Percentiles rank a stretch among this genome's conserved stretches.
phyloP scores from a whole-genome alignment of 2,797 vertebrate genomes.

The Xenentodon cancila region DNA sequence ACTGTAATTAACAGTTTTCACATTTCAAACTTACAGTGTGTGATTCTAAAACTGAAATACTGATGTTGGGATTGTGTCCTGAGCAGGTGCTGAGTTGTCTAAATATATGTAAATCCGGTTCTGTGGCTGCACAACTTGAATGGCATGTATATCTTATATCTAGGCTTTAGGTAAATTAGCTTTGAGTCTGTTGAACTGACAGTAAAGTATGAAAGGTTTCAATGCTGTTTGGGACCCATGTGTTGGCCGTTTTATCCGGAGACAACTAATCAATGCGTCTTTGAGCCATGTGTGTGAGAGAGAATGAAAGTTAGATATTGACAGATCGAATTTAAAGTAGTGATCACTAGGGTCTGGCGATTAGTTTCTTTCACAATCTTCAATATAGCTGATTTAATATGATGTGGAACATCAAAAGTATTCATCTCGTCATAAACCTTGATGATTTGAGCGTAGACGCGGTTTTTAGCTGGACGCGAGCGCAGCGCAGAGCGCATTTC shows the following conservation, averaged over 20 bases:
- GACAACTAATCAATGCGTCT: neutral
- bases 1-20: neutral
- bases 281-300: neutral
- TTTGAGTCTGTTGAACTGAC: no score
- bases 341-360: no score
- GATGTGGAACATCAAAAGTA: neutral
- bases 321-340: no score
- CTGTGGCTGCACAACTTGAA: slow-evolving; percentile 1
- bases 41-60: neutral
- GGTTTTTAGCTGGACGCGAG: slow-evolving; percentile 17
- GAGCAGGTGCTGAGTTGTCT: slow-evolving; percentile 1
- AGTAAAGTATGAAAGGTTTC: no score
- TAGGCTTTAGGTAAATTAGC: no score
- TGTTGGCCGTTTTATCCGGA: neutral
- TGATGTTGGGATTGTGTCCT: slow-evolving; percentile 10
- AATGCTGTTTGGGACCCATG: no score
- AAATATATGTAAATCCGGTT: slow-evolving; percentile 33
- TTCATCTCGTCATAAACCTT: neutral
- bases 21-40: neutral
- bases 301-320: no score
- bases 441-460: slow-evolving; percentile 5
- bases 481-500: slow-evolving; percentile 22
- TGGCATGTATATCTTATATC: neutral
- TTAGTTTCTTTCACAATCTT: no score
- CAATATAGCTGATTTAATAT: no score